Evolutionary conservation across 2,797 vertebrate genomes (phyloP), one percentile per base, ranked within the genome.

Genomic region (Champsocephalus esox): DNA sequence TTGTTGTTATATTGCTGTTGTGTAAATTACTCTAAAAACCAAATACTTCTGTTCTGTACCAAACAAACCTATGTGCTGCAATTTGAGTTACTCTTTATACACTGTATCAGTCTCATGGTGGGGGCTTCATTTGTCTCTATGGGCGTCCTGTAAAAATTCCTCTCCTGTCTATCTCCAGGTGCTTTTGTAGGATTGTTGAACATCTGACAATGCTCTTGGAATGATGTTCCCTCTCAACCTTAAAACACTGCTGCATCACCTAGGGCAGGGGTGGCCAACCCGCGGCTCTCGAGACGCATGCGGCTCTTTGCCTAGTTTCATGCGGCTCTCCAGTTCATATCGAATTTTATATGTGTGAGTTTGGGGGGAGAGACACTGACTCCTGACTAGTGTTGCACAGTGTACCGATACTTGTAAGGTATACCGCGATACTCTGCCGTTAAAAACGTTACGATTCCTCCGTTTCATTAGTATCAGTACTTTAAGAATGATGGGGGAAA

Each of bases 231-330:
- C 11, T 70, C 54, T 58, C 46, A 34, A 34, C 19, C 41, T 12
- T 73, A 45, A 46, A 74, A 62, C 32, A 48, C 16, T 51, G 45
- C 12, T 65, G 11, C 46, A 62, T 44, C 14, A 62, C 34, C 48
- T 69, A 64, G 62, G 3, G 10, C 21, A 21, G 21, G 21, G 21
- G 21, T 21, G 21, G 21, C 21, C 21, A 21, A 21, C 21, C 21
- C 21, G 21, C 21, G 21, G 21, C 21, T 21, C 21, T 21, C 21
- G 21, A 21, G 21, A 2, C 21, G 21, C 21, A 21, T 21, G 21
- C 21, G 21, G 21, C 21, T 21, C 21, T 21, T 21, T 21, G 21
- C 21, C 21, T 21, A 21, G 21, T 21, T 21, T 21, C 21, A 21
- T 21, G 2, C 21, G 2, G 21, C 21, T 21, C 21, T 21, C 2